Evolutionary conservation across 1,140 invertebrate species (phyloP).

Genomic region (Xylocopa sonorina): DNA sequence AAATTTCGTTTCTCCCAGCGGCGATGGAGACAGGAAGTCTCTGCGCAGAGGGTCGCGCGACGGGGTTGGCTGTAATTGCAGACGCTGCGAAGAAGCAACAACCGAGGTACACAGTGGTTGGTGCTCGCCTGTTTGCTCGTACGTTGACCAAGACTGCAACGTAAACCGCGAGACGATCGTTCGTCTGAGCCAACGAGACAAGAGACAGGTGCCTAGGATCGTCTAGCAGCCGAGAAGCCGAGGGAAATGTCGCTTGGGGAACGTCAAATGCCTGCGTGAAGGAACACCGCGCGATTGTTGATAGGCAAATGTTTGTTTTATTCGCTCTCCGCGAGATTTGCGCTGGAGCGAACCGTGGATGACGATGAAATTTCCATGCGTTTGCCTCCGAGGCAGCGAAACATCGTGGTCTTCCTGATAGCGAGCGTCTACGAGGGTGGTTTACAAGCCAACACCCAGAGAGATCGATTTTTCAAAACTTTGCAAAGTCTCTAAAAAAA

Average conservation of each 20-base stretch:
- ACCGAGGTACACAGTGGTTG: neutral
- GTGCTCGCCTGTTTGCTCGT: constrained; percentile 3
- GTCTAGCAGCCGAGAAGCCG: neutral
- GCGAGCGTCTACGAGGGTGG: too few species aligned
- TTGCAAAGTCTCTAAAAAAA: too few species aligned
- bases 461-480: too few species aligned
- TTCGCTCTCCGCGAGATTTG: constrained; percentile 1
- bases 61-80: constrained; percentile 43
- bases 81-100: constrained; percentile 32
- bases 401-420: too few species aligned
- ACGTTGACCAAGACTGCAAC: constrained; percentile 12
- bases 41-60: neutral
- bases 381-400: neutral
- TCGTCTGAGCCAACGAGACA: constrained; percentile 27
- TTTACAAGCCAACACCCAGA: too few species aligned
- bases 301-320: constrained; percentile 3
- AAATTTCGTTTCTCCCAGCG: neutral
- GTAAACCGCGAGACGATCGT: constrained; percentile 35
- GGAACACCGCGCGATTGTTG: neutral
- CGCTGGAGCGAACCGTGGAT: neutral
- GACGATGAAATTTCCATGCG: neutral
- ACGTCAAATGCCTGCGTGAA: neutral
- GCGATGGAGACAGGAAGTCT: neutral
- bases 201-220: neutral
- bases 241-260: neutral